Base-by-base conservation (phyloP, 2,797 vertebrate genomes). In the Sebastes cheni region DNA sequence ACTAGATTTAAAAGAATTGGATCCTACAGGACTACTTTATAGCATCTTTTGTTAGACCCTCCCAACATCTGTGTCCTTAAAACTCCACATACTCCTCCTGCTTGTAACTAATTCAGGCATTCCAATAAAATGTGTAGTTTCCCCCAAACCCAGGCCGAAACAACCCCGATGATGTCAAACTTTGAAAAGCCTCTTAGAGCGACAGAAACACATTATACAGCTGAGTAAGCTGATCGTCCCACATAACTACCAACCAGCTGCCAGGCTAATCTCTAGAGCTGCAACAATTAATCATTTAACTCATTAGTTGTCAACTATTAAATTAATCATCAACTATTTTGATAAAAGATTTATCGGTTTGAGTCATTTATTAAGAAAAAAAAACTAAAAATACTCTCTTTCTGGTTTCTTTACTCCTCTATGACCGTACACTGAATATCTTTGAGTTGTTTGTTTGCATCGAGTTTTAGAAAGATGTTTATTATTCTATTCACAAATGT, bases 321-420 rank as follows among this genome's bases (percentile, higher is more conserved):
- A 46, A 46, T 46, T 46, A 8, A 8, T 46, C 1, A 8, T 18
- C 42, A 46, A 46, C 42, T 46, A 18, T 46, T 46, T 18, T 46
- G 6, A 46, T 46, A 46, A 42, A 6, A 6, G 0, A 42, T 42
- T 16, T 1, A 46, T 46, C 13, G 0, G 36, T 39, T 39, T 46
- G 16, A 46, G 6, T 46, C 1, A 46, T 46, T 18, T 18, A 18
- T 46, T 18, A 46, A 4, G 42, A 46, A 46, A 46, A 39, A 39
- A 39, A 39, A 39, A 5, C 4, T 1, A 13, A 39, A 46, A 18
- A 46, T 7, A 0, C 0, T 46, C 6, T 25, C 18, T 46, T 46
- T 46, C 42, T 46, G 39, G 0, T 18, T 46, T 46, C 6, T 46
- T 46, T 46, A 18, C 14, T 46, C 16, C 42, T 46, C 3, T 46